Base-by-base conservation (phyloP, 1,140 invertebrate species). In the Uloborus diversus region DNA sequence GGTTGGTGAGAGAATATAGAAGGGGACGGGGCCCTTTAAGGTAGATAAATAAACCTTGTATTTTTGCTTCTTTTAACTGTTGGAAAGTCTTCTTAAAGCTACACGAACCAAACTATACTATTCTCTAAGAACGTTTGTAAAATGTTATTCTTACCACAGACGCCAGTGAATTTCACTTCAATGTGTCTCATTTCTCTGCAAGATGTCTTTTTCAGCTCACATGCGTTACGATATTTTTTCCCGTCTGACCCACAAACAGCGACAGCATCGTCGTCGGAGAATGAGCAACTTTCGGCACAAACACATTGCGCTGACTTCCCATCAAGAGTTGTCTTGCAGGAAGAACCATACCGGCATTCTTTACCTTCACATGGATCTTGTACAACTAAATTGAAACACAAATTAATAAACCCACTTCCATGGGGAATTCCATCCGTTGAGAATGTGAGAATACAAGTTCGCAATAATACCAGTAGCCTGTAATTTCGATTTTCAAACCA, bases 101-200 rank as follows among this genome's bases (percentile, higher is more conserved):
- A n/a, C n/a, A n/a, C n/a, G n/a, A n/a, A n/a, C n/a, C n/a, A n/a
- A n/a, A n/a, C n/a, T n/a, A n/a, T n/a, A n/a, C n/a, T n/a, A n/a
- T n/a, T n/a, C n/a, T n/a, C n/a, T n/a, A n/a, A n/a, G n/a, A n/a
- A n/a, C n/a, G n/a, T n/a, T n/a, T n/a, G n/a, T n/a, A n/a, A n/a
- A n/a, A n/a, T n/a, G n/a, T n/a, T n/a, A n/a, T n/a, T n/a, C 37
- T 91, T 87, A 97, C 95, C 94, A 87, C 95, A 97, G 89, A 93
- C 94, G 51, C 95, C 95, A 71, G 90, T 89, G 87, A 93, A 96
- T 85, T 94, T 94, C 83, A 95, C 90, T 20, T 91, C 92, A 83
- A 97, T 93, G 85, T 93, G 93, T 61, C 88, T 89, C 80, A 91
- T 90, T 17, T 89, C 86, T 27, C 89, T 87, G 87, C 95, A 97